These are phyloP conservation scores for Noctua fimbriata DNA, from an alignment of 2,888 invertebrate genomes.

Conservation along the genomic window DNA sequence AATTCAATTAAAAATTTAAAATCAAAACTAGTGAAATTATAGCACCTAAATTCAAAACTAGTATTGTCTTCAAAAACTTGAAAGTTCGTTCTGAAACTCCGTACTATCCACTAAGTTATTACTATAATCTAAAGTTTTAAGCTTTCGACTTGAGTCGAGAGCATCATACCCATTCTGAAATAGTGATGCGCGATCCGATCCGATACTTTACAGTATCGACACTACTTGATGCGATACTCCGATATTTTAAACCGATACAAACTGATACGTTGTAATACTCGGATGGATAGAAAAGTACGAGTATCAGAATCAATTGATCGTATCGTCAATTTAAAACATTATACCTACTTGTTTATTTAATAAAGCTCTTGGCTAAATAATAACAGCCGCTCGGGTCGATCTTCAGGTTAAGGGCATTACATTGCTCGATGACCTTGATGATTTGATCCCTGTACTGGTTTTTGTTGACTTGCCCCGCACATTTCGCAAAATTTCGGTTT, in stretches of 20 bases:
- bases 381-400: neutral
- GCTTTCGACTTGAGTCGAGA: constrained; percentile 46
- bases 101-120: constrained; percentile 59
- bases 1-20: constrained; percentile 9
- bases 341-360: neutral
- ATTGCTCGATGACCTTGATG: too few relatives aligned
- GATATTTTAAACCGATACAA: neutral
- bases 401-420: too few relatives aligned
- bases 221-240: neutral
- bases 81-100: constrained; percentile 39
- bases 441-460: too few relatives aligned
- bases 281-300: neutral
- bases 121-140: constrained; percentile 64
- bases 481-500: too few relatives aligned
- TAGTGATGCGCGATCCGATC: neutral
- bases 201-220: neutral
- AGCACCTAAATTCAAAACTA: constrained; percentile 45
- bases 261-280: neutral
- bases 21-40: neutral
- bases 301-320: neutral
- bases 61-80: constrained; percentile 34
- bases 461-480: too few relatives aligned
- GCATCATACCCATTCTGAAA: constrained; percentile 51
- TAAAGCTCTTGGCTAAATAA: neutral
- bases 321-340: neutral